Conservation (phyloP, 2,113 vertebrate genomes). For the Bombycilla garrulus region DNA sequence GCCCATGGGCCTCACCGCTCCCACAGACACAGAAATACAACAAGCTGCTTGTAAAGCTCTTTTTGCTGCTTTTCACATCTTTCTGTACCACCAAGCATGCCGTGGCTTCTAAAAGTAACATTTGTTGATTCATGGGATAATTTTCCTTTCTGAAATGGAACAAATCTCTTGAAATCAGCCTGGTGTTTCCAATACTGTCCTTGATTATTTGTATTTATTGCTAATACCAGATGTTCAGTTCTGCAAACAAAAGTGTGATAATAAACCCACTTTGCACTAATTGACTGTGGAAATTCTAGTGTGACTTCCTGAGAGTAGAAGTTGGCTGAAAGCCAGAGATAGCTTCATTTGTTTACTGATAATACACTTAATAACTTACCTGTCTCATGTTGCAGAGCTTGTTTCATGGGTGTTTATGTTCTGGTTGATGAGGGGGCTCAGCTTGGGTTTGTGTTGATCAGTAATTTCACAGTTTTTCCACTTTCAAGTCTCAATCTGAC, state of each 20-base stretch:
- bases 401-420: neutral
- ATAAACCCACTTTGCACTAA: neutral
- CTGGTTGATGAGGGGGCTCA: neutral
- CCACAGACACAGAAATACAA: neutral
- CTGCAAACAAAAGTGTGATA: neutral
- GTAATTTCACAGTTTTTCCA: neutral
- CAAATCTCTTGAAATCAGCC: neutral
- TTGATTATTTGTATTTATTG: conserved; percentile 7
- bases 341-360: neutral
- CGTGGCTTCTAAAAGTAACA: neutral
- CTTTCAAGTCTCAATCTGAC: neutral
- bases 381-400: rapidly evolving
- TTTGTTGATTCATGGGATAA: neutral
- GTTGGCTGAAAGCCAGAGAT: neutral
- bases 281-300: neutral
- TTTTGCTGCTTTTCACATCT: neutral
- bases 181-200: neutral
- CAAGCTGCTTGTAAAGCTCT: neutral
- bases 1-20: neutral
- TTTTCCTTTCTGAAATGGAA: neutral
- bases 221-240: neutral
- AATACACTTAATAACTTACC: neutral
- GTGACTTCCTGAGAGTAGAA: neutral
- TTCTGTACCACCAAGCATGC: neutral
- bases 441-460: neutral